Evolutionary conservation across 2,797 vertebrate species (phyloP).

Genomic region (Leptoclinus maculatus): DNA sequence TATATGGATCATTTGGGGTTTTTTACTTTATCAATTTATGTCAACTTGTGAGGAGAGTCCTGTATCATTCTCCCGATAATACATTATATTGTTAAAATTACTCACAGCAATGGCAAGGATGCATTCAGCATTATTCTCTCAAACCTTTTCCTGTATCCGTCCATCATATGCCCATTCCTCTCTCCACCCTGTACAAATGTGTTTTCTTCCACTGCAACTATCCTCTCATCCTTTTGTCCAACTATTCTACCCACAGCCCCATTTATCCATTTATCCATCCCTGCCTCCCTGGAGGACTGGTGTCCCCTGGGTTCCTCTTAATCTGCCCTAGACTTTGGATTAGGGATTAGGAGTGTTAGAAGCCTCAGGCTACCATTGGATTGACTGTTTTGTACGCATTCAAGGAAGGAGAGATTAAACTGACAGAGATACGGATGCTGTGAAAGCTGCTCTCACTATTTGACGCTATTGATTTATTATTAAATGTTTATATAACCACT

Average conservation of each 20-base stretch:
- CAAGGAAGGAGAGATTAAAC: constrained; percentile 72
- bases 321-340: constrained; percentile 78
- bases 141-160: neutral
- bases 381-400: constrained; percentile 61
- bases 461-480: constrained; percentile 58
- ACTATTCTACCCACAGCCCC: constrained; percentile 17
- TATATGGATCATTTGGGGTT: neutral
- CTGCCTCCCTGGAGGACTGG: constrained; percentile 36
- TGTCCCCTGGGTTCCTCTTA: constrained; percentile 64
- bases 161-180: neutral
- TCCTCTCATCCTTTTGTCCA: constrained; percentile 13
- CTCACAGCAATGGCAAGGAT: neutral
- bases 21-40: neutral
- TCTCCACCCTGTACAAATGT: neutral
- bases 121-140: neutral
- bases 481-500: constrained; percentile 59
- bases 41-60: neutral
- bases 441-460: constrained; percentile 48
- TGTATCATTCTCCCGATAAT: neutral
- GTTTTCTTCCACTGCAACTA: neutral
- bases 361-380: constrained; percentile 48
- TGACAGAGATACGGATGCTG: constrained; percentile 61
- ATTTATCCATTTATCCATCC: constrained; percentile 35
- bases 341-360: constrained; percentile 72
- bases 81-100: neutral